A percentile compares a stretch with the other conserved stretches of the same genome.
phyloP scores from a whole-genome alignment of 2,797 vertebrate species.

The Esox masquinongy region DNA sequence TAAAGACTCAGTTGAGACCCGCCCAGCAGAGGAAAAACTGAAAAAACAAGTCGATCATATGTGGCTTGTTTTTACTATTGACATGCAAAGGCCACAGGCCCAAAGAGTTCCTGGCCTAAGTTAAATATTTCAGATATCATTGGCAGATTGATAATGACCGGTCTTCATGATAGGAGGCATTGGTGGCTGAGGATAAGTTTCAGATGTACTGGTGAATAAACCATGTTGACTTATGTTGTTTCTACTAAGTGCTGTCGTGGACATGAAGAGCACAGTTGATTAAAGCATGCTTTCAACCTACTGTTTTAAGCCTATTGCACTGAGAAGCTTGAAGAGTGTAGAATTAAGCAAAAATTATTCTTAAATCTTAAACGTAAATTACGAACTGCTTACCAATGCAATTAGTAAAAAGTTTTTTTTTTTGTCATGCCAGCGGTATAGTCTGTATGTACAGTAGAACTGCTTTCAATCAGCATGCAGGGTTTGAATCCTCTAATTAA shows the following conservation, averaged over 20 bases:
- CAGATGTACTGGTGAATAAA: slow-evolving; percentile 1
- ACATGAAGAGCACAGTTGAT: neutral
- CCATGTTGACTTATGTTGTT: neutral
- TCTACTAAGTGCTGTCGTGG: neutral
- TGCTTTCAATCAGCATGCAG: no score
- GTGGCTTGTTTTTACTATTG: slow-evolving; percentile 19
- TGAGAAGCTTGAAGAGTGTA: neutral
- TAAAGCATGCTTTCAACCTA: neutral
- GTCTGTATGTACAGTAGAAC: no score
- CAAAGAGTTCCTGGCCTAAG: slow-evolving; percentile 18
- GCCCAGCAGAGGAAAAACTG: neutral
- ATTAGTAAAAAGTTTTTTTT: no score
- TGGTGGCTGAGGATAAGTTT: neutral
- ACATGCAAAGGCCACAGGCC: slow-evolving; percentile 7
- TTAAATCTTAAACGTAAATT: no score
- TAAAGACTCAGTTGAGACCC: slow-evolving; percentile 4
- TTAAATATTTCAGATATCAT: slow-evolving; percentile 18
- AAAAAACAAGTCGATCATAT: slow-evolving; percentile 15
- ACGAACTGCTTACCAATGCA: no score
- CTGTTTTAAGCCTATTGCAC: neutral
- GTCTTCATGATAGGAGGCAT: neutral
- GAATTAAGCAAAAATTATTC: no score
- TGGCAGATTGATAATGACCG: slow-evolving; percentile 21
- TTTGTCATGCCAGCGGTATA: no score
- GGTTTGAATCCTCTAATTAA: no score